These are phyloP conservation scores for Lasioglossum oenotherae DNA, from an alignment of 2,888 invertebrate genomes.

Conservation along the genomic window DNA sequence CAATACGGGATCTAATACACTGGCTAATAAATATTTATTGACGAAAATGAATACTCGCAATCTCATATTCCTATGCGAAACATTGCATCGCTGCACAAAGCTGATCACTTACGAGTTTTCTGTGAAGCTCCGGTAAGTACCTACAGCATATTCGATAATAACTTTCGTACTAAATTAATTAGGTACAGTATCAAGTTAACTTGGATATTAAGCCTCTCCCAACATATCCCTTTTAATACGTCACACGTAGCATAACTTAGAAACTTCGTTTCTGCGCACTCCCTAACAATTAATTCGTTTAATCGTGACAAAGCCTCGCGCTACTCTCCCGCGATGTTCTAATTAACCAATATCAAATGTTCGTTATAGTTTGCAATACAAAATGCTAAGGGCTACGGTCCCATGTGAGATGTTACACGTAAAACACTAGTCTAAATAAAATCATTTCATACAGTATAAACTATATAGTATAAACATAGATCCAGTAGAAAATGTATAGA, in stretches of 20 bases:
- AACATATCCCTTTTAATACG: conserved; percentile 46
- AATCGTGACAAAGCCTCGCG: conserved; percentile 43
- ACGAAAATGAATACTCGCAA: neutral
- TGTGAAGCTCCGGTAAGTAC: neutral
- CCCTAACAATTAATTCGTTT: conserved; percentile 47
- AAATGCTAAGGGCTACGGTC: neutral
- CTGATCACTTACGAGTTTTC: conserved; percentile 1
- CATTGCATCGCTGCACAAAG: neutral
- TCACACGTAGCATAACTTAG: conserved; percentile 36
- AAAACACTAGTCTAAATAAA: neutral
- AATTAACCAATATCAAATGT: conserved; percentile 16
- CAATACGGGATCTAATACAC: neutral
- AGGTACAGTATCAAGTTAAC: conserved; percentile 31
- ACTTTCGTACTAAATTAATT: conserved; percentile 37
- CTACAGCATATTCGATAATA: conserved; percentile 7
- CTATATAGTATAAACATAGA: too few relatives aligned
- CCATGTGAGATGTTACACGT: neutral
- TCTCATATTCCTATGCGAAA: neutral
- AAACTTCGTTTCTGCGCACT: conserved; percentile 33
- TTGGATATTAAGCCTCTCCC: conserved; percentile 25
- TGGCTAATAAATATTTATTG: neutral
- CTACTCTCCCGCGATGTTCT: neutral
- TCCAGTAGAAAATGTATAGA: too few relatives aligned
- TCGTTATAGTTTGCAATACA: neutral
- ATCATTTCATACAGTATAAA: neutral